Conservation (phyloP, 2,113 vertebrate species). For the Cervus canadensis region DNA sequence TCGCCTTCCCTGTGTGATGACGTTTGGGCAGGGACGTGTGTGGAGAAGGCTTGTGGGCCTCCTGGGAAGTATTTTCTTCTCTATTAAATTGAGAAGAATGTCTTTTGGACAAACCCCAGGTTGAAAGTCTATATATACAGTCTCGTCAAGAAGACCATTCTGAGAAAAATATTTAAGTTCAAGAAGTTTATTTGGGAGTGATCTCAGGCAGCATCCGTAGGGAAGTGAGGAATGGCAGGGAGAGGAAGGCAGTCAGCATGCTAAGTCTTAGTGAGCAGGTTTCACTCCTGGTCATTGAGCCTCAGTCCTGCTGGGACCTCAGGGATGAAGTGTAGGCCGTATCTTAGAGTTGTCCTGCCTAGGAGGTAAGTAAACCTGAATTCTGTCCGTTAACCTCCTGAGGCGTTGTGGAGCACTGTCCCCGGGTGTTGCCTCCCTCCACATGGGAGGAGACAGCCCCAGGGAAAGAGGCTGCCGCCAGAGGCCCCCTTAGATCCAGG, state of each 20-base stretch:
- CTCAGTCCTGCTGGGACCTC: not conserved
- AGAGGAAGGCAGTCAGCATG: not conserved
- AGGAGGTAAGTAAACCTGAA: not conserved
- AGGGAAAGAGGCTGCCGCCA: not conserved
- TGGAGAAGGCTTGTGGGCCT: not conserved
- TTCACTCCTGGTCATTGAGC: no score
- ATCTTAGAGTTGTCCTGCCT: not conserved
- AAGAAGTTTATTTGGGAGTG: not conserved
- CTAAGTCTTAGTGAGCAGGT: not conserved
- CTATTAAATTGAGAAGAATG: not conserved
- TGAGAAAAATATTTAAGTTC: not conserved
- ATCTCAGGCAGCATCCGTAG: not conserved
- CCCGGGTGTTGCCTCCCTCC: not conserved
- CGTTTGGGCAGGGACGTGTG: not conserved
- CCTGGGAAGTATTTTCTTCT: not conserved
- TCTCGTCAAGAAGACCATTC: not conserved
- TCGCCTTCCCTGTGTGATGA: not conserved
- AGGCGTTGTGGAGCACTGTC: not conserved
- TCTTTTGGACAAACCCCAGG: not conserved
- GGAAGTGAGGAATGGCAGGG: not conserved
- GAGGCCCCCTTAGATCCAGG: not conserved
- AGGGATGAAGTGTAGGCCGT: rapidly evolving
- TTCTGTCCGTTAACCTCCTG: not conserved
- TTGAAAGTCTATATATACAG: not conserved
- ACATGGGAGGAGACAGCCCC: not conserved